Percentiles rank a stretch among this genome's conserved stretches.
phyloP scores from a whole-genome alignment of 1,140 invertebrate species.

The Pissodes strobi region DNA sequence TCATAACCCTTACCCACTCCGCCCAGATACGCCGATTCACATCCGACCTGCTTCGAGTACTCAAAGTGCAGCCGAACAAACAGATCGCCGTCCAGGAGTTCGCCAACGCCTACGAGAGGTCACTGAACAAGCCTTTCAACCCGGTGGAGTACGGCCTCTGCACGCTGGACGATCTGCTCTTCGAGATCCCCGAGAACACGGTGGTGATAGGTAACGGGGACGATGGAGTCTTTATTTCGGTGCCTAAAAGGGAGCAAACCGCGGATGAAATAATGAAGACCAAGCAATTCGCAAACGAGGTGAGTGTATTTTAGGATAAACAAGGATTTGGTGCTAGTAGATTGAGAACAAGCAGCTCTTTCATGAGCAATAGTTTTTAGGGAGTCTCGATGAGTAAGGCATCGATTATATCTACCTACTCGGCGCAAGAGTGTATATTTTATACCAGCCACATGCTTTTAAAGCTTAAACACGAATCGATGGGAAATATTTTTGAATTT shows the following conservation, averaged over 20 bases:
- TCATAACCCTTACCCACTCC: constrained; percentile 85
- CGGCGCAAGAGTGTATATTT: too few species aligned
- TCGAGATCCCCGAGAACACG: constrained; percentile 73
- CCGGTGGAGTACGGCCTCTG: constrained; percentile 84
- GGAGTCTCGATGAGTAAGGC: too few species aligned
- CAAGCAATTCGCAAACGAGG: constrained; percentile 74
- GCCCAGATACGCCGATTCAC: constrained; percentile 90
- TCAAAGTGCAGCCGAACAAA: constrained; percentile 81
- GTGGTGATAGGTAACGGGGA: constrained; percentile 63
- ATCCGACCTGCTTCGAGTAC: constrained; percentile 80
- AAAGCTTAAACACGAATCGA: too few species aligned
- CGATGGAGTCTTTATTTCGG: constrained; percentile 63
- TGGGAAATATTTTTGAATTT: too few species aligned
- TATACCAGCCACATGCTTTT: too few species aligned
- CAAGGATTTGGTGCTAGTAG: too few species aligned
- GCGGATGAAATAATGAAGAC: constrained; percentile 72
- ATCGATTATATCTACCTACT: too few species aligned
- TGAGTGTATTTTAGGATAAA: too few species aligned
- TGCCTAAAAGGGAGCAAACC: constrained; percentile 81
- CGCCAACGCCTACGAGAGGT: constrained; percentile 72
- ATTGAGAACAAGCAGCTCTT: too few species aligned
- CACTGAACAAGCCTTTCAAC: constrained; percentile 71
- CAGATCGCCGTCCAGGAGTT: constrained; percentile 75
- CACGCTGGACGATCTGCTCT: constrained; percentile 72
- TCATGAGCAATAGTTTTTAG: too few species aligned